Evolutionary conservation across 2,797 vertebrate genomes (phyloP), one percentile per base, ranked within the genome.

Genomic region (Urocyon cinereoargenteus): DNA sequence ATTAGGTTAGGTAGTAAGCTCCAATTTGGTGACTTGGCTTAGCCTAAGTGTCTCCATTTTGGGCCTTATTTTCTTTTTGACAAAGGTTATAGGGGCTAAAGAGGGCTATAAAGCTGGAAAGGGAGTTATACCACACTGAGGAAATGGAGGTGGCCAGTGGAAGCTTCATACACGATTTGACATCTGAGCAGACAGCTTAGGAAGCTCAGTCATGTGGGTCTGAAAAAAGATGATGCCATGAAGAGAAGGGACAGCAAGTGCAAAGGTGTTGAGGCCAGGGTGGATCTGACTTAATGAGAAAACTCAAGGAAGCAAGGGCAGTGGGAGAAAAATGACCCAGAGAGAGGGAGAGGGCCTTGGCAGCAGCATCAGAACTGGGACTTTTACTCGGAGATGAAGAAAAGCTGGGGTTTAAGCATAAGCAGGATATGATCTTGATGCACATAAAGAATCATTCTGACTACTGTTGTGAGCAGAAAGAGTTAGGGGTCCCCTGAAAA

Each of bases 141-240:
- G 10, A 53, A 10, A 16, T 0, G 14, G 16, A 0, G 26, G 64
- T 28, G 12, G 18, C 15, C 49, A n/a, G 21, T 10, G 24, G 19
- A 68, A 19, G 10, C 18, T 79, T 87, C 40, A 11, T 28, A 26
- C 28, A 19, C 0, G 0, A 55, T 49, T 24, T 59, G 7, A 55
- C 34, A 40, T 34, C 36, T 21, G 15, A 94, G 49, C 57, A 57
- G 26, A 40, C 15, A 92, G 1, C 26, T 70, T 59, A 22, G 55
- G 40, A 22, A 83, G 7, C 16, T 62, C 61, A 61, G n/a, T 61
- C 51, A 11, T 31, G 2, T 10, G 9, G 2, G 53, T 62, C 66
- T 31, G 16, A 84, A 40, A 36, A 89, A 61, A 82, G 59, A 61
- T 36, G 8, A 84, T 53, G 64, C 59, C 16, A 3, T 51, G 26